These are phyloP conservation scores for Laupala kohalensis DNA, from an alignment of 1,140 invertebrate genomes.

Conservation along the genomic window DNA sequence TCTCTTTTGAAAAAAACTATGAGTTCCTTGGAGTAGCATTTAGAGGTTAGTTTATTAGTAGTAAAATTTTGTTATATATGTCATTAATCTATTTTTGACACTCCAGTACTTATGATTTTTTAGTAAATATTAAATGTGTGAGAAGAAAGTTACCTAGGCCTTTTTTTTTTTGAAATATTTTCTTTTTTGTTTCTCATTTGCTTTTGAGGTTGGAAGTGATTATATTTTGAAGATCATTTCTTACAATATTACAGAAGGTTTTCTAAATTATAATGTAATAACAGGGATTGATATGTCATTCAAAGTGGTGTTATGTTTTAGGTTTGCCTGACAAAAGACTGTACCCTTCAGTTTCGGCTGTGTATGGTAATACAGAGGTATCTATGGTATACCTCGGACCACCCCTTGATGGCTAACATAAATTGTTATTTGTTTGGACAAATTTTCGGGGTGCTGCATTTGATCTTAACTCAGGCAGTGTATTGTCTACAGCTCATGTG, in stretches of 20 bases:
- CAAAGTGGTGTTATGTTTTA: slow-evolving; percentile 31
- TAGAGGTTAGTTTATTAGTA: slow-evolving; percentile 47
- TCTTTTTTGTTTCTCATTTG: background rate
- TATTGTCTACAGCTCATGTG: background rate
- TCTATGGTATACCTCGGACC: slow-evolving; percentile 97
- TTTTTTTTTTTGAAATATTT: background rate
- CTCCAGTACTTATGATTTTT: background rate
- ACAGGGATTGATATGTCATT: background rate
- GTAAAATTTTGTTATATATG: background rate
- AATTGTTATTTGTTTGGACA: background rate
- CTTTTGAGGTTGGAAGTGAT: background rate
- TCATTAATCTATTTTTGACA: background rate
- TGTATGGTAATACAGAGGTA: slow-evolving; percentile 99
- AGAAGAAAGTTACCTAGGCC: background rate
- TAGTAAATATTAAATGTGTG: background rate
- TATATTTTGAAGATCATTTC: too few species aligned
- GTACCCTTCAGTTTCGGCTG: slow-evolving; percentile 92
- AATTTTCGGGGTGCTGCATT: background rate
- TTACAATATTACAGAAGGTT: too few species aligned
- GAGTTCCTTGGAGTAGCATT: slow-evolving; percentile 98
- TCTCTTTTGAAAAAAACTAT: slow-evolving; percentile 97
- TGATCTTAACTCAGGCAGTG: background rate
- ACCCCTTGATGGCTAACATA: slow-evolving; percentile 78
- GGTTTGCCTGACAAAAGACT: slow-evolving; percentile 85
- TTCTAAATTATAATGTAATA: too few species aligned